Base-by-base conservation (phyloP, 2,888 invertebrate species). In the Tenthredo notha region DNA sequence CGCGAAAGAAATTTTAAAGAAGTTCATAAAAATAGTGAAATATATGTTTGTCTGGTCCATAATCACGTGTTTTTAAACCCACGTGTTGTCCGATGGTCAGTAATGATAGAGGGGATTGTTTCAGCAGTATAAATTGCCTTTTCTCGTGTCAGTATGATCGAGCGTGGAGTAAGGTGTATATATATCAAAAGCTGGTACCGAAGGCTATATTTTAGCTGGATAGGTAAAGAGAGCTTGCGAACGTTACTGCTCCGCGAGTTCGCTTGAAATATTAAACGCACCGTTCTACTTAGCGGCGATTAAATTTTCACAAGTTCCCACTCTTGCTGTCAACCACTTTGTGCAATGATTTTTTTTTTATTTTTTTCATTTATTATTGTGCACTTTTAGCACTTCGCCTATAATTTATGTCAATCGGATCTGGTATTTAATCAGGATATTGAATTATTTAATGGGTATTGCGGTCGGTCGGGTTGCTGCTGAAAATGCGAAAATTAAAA, bases 351-450 rank as follows among this genome's bases (percentile, higher is more conserved):
- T 58, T 50, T 33, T 21, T 50, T 10, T 25, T 25, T n/a, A 0
- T 33, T 54, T 29, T 18, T 21, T n/a, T 65, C 15, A 29, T 83
- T 67, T 21, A 21, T 58, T 47, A 50, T 47, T 43, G 25, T 40
- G 82, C 65, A 33, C 67, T 83, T n/a, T 80, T 65, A 25, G 65
- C n/a, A n/a, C 82, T 29, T 37, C 78, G 21, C 37, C 50, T 29
- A 10, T 78, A 78, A 78, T 78, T 78, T 78, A 78, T 78, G 61
- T 78, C 78, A 78, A 78, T 78, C 37, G 50, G 33, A 78, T 61
- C 58, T 78, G 78, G 78, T 61, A 78, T 78, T 78, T 78, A n/a
- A n/a, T 78, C 78, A 21, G 78, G 37, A 78, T 78, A 61, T 78
- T 78, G 78, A 78, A 78, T 78, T 78, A 78, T 78, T 78, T 61